Conservation (phyloP, 2,113 vertebrate species). For the Sander lucioperca region DNA sequence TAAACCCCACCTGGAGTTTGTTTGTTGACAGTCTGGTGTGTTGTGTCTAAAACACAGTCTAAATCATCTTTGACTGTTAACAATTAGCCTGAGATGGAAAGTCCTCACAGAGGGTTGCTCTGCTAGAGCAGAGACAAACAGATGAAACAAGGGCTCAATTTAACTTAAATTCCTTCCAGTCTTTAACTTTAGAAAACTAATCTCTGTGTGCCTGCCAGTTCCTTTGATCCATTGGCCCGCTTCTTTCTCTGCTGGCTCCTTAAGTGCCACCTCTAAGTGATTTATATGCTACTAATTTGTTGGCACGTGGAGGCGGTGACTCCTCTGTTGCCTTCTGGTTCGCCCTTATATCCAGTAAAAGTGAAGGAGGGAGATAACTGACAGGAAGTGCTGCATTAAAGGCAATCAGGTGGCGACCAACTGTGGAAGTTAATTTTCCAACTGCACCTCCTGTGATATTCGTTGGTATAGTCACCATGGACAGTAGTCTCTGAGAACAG, state of each 20-base stretch:
- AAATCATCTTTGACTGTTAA: constrained; percentile 29
- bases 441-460: not conserved
- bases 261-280: constrained; percentile 40
- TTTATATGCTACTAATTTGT: constrained; percentile 57
- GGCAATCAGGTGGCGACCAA: not conserved
- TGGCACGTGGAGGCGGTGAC: constrained; percentile 35
- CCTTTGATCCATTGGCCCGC: constrained; percentile 30
- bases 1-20: constrained; percentile 15
- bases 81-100: constrained; percentile 6
- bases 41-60: constrained; percentile 5
- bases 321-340: constrained; percentile 38
- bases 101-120: not conserved
- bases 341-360: not conserved
- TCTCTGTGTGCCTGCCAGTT: constrained; percentile 30
- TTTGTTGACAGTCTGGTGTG: not conserved
- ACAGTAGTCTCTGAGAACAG: not conserved
- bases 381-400: not conserved
- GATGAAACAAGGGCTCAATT: constrained; percentile 8
- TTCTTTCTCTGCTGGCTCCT: constrained; percentile 34
- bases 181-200: constrained; percentile 46
- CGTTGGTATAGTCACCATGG: not conserved
- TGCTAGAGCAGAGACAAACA: not conserved
- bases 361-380: not conserved
- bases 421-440: constrained; percentile 5
- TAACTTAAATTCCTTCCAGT: constrained; percentile 35